These are phyloP conservation scores for Eupithecia pulchellata DNA, from an alignment of 2,888 invertebrate genomes.

Conservation along the genomic window DNA sequence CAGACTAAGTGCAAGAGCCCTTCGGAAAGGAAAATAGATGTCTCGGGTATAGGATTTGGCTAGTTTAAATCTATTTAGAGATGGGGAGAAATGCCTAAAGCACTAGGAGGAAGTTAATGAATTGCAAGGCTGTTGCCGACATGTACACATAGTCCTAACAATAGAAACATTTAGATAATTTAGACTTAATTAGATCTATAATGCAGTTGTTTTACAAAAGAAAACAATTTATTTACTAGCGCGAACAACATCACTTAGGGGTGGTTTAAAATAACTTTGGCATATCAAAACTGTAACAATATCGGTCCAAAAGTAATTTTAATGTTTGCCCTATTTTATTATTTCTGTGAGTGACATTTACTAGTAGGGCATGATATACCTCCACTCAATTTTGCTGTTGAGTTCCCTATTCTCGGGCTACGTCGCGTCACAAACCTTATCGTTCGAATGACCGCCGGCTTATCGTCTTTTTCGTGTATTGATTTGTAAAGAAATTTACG, in stretches of 20 bases:
- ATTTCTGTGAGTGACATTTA: background rate
- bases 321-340: background rate
- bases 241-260: background rate
- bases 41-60: slow-evolving; percentile 48
- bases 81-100: background rate
- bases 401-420: too few relatives aligned
- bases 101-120: background rate
- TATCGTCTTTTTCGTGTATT: too few relatives aligned
- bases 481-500: too few relatives aligned
- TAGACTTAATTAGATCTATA: background rate
- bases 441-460: too few relatives aligned
- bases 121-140: background rate
- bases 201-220: background rate
- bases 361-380: background rate
- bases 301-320: background rate
- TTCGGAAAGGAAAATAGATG: slow-evolving; percentile 50
- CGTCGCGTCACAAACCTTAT: too few relatives aligned
- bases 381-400: too few relatives aligned
- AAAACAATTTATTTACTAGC: background rate
- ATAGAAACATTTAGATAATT: background rate
- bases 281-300: background rate
- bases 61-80: background rate
- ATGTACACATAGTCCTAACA: background rate
- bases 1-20: slow-evolving; percentile 58
- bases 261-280: background rate